Conservation (phyloP, 2,113 vertebrate genomes). For the Lepus timidus region DNA sequence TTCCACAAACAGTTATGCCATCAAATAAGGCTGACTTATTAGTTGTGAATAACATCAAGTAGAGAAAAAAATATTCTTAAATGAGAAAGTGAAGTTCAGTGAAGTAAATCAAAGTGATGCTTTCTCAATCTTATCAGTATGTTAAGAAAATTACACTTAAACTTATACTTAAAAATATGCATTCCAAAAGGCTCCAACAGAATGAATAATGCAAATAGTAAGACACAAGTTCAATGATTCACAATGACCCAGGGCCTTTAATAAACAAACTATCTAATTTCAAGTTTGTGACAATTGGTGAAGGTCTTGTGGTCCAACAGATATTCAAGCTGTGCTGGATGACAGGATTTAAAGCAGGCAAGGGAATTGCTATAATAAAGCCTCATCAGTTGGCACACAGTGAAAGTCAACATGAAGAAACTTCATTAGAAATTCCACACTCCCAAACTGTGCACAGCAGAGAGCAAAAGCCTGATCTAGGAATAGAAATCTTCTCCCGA, state of each 20-base stretch:
- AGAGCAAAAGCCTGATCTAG: conserved; percentile 7
- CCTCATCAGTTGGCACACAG: conserved; percentile 43
- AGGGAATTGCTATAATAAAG: conserved; percentile 76
- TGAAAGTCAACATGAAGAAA: conserved; percentile 66
- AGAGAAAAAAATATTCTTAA: conserved; percentile 38
- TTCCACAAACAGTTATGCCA: not conserved
- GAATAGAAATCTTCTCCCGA: conserved; percentile 40
- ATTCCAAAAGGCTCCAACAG: not conserved
- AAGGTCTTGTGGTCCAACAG: conserved; percentile 53
- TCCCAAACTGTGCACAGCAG: conserved; percentile 12
- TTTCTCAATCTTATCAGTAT: not conserved
- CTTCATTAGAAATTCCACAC: conserved; percentile 53
- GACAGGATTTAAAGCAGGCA: conserved; percentile 73
- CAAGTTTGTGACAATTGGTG: conserved; percentile 57
- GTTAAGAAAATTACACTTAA: not conserved
- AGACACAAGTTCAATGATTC: conserved; percentile 38
- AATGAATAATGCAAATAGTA: conserved; percentile 29
- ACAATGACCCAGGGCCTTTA: not conserved
- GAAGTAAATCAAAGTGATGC: conserved; percentile 7
- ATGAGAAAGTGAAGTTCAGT: conserved; percentile 37
- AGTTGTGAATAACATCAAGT: not conserved
- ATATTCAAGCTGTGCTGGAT: conserved; percentile 29
- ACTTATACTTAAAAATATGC: not conserved
- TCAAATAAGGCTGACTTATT: not conserved
- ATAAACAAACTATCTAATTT: conserved; percentile 63